phyloP scores from a whole-genome alignment of 2,797 vertebrate genomes.

The Podarcis siculus region DNA sequence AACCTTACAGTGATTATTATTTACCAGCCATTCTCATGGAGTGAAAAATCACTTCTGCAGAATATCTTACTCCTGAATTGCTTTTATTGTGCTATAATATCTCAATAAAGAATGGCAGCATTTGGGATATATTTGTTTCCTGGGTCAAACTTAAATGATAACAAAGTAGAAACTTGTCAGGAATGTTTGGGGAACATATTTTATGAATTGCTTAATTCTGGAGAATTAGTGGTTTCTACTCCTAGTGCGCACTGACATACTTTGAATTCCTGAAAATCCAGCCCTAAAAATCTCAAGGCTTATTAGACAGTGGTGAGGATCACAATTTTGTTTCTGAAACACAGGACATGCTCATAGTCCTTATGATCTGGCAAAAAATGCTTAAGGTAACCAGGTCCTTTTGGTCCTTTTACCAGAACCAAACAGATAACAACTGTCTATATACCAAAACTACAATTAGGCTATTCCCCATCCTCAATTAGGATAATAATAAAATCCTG shows the following conservation, averaged over 20 bases:
- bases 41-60: not conserved
- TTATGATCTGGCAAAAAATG: not conserved
- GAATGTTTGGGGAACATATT: conserved; percentile 21
- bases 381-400: not conserved
- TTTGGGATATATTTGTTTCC: conserved; percentile 62
- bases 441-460: not conserved
- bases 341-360: not conserved
- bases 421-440: not conserved
- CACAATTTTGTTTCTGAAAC: not conserved
- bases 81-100: conserved; percentile 9
- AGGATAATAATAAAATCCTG: too few relatives aligned
- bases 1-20: not conserved
- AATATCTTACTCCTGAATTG: not conserved
- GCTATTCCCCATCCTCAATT: not conserved
- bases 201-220: not conserved
- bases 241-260: conserved; percentile 10
- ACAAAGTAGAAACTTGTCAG: conserved; percentile 19
- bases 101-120: conserved; percentile 66
- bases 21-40: not conserved
- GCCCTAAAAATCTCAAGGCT: conserved; percentile 1
- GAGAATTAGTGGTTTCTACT: not conserved
- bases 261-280: conserved; percentile 35
- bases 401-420: not conserved
- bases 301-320: not conserved
- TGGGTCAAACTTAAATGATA: conserved; percentile 62